Percentiles rank a stretch among this genome's conserved stretches.
Evolutionary conservation across 2,113 vertebrate genomes (phyloP).

Genomic region (Chamaea fasciata): DNA sequence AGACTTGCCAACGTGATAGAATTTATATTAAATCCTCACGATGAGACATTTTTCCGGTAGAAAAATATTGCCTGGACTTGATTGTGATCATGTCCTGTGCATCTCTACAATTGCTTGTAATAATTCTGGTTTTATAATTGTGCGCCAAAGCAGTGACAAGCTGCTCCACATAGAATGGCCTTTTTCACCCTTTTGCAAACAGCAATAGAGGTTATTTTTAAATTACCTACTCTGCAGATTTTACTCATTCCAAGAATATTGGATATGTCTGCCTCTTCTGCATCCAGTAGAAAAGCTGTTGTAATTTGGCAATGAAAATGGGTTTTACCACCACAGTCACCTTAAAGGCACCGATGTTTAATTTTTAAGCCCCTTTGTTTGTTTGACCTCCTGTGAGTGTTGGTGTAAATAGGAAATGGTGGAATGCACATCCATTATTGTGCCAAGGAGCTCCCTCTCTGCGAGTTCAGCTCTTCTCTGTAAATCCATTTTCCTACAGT

Average conservation of each 20-base stretch:
- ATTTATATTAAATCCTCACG: not conserved
- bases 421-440: not conserved
- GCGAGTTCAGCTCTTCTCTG: not conserved
- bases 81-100: not conserved
- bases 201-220: not conserved
- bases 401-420: slow-evolving; percentile 39
- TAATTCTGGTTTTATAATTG: not conserved
- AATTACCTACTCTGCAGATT: not conserved
- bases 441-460: not conserved
- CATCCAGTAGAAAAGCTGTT: not conserved
- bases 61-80: not conserved
- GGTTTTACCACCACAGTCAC: not conserved
- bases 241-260: not conserved
- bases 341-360: not conserved
- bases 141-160: not conserved
- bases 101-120: not conserved
- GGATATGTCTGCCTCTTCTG: rapidly evolving
- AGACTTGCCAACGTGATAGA: not conserved
- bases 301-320: not conserved
- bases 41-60: not conserved
- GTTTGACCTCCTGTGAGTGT: not conserved
- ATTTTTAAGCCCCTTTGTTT: slow-evolving; percentile 4
- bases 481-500: not conserved
- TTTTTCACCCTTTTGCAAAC: not conserved
- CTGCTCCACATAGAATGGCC: not conserved